Evolutionary conservation across 2,113 vertebrate species (phyloP), one percentile per base, ranked within the genome.

Genomic region (Heliornis fulica): DNA sequence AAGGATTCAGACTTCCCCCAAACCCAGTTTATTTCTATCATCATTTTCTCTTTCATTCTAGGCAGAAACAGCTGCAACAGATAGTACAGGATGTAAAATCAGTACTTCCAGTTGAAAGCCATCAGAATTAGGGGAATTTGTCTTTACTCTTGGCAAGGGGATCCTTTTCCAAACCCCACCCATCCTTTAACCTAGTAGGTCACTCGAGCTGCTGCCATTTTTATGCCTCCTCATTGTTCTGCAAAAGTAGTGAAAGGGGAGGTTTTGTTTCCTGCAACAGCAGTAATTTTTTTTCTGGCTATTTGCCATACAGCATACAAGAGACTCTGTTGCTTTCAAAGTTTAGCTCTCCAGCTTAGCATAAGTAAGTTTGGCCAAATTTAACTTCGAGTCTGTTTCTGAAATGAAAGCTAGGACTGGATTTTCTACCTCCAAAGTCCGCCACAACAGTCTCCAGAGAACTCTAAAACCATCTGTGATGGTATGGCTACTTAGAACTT

Each of bases 211-310:
- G 29, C n/a, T 92, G 38, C 56, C 6, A 13, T 54, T 91, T 93
- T 92, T 7, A 46, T 64, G 88, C 53, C 72, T 89, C 28, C 25
- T 85, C 69, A 94, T 95, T 96, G 94, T 95, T 96, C 72, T 95
- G 56, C 45, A 87, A 89, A 92, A 94, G 60, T n/a, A 54, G 80
- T 94, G 72, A 68, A 86, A 93, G 71, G 87, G 70, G 56, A 86
- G 69, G 31, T 72, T 86, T 88, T 88, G 71, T 46, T 96, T 96
- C 93, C 90, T 96, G 85, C 65, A 89, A 43, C 11, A 78, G 83
- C 76, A 93, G 21, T 50, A 71, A 70, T 63, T 93, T 91, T 63
- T 92, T 91, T 60, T 81, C 76, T 94, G 93, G 93, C 85, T 75
- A 69, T 89, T 87, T 96, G 93, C 94, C 96, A 86, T 20, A 43